Evolutionary conservation across 2,888 invertebrate genomes (phyloP), one percentile per base, ranked within the genome.

Genomic region (Chymomyza caudatula): DNA sequence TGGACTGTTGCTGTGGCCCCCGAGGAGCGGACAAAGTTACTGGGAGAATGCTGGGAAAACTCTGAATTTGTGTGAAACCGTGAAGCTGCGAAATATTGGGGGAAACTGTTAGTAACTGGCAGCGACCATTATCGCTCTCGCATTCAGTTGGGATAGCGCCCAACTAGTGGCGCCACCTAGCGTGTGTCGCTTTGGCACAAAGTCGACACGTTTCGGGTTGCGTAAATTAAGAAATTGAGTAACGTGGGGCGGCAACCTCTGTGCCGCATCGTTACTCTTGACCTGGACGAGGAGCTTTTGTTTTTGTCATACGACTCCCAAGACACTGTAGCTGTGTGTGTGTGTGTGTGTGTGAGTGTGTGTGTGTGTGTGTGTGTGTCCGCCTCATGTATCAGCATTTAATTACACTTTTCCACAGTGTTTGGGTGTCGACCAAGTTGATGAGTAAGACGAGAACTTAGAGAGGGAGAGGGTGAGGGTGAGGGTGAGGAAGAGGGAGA

Each of bases 181-280:
- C 11, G 29, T 11, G 29, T 37, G n/a, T 69, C 69, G 51, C 57
- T 43, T 37, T 37, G 29, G 29, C 29, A 37, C 29, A 37, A 37
- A 37, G 29, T 75, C 80, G 80, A 79, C 85, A 85, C 80, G 85
- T 73, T 77, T 82, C 69, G 71, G 64, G 54, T 85, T 78, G 79
- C 83, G 75, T 75, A 80, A 79, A 77, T 83, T 83, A 73, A 73
- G 80, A 77, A 83, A 80, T 80, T 85, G 85, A 85, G 85, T 77
- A 79, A 79, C 71, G 60, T 13, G 22, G 20, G 51, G 53, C 25
- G 11, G 53, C 13, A 25, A 23, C 5, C 53, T 25, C 53, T 25
- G 19, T 13, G 53, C 47, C 19, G 47, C 15, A 15, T 47, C 47
- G 47, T 17, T 47, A 17, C 47, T 47, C 15, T 47, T 47, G 57